Conservation (phyloP, 1,140 invertebrate genomes). For the Euwallacea fornicatus region DNA sequence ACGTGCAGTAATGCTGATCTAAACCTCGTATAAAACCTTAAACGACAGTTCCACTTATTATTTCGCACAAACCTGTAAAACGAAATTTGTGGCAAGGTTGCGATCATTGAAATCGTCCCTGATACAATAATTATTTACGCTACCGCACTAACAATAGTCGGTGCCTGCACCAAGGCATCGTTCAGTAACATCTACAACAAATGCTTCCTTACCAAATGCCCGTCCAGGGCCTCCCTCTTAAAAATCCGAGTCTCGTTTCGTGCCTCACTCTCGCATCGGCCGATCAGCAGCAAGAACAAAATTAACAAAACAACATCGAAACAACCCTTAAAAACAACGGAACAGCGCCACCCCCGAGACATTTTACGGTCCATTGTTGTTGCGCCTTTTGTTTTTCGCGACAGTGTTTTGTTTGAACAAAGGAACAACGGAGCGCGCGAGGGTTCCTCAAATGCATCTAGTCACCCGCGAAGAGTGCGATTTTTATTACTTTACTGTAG, state of each 20-base stretch:
- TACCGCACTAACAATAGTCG: neutral
- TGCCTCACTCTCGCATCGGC: neutral
- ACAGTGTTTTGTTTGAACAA: constrained; percentile 16
- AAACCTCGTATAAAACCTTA: no score
- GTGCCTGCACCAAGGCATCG: neutral
- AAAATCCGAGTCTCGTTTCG: constrained; percentile 21
- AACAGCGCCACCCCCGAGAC: constrained; percentile 14
- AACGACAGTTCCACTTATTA: no score
- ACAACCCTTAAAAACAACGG: constrained; percentile 14
- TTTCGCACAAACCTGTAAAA: no score
- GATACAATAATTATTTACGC: neutral
- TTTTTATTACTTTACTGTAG: constrained; percentile 8
- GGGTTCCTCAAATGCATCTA: constrained; percentile 20
- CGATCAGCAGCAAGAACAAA: constrained; percentile 9
- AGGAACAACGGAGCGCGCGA: constrained; percentile 18
- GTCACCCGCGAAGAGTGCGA: constrained; percentile 12
- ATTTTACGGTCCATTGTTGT: constrained; percentile 17
- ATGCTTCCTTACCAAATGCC: constrained; percentile 21
- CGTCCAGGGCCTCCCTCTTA: constrained; percentile 26
- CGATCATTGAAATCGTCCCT: no score
- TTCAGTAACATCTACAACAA: neutral
- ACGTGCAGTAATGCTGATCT: no score
- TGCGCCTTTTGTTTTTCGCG: constrained; percentile 24
- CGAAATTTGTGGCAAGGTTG: no score
- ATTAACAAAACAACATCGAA: constrained; percentile 16